Percentiles rank a stretch among this genome's conserved stretches.
These are phyloP conservation scores for Andrena bucephala DNA, from an alignment of 2,888 invertebrate species.

Conservation along the genomic window DNA sequence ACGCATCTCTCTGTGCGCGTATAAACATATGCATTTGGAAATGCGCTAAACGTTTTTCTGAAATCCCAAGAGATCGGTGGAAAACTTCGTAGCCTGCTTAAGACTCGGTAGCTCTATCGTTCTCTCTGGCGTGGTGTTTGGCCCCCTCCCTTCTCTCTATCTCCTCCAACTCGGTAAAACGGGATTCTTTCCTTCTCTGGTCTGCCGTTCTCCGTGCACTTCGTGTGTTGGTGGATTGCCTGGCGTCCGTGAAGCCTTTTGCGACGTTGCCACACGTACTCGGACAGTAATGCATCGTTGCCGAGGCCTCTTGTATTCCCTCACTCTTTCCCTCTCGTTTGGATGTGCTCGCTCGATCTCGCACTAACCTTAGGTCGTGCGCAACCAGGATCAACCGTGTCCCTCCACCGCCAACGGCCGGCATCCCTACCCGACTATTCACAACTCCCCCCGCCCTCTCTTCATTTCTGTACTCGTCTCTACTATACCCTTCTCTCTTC, in stretches of 20 bases:
- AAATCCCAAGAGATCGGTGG: conserved; percentile 76
- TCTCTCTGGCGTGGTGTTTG: conserved; percentile 50
- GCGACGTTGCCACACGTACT: conserved; percentile 75
- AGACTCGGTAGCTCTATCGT: conserved; percentile 64
- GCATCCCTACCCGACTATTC: conserved; percentile 63
- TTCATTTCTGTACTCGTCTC: conserved; percentile 59
- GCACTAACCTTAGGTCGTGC: conserved; percentile 44
- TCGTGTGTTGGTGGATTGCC: conserved; percentile 80
- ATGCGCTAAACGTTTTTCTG: conserved; percentile 67
- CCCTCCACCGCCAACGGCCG: conserved; percentile 63
- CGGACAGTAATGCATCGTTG: conserved; percentile 70
- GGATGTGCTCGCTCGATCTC: conserved; percentile 47
- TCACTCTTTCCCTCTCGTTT: conserved; percentile 53
- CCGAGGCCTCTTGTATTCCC: conserved; percentile 62
- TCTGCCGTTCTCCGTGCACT: conserved; percentile 80
- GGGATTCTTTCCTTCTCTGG: conserved; percentile 84
- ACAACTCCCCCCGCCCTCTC: conserved; percentile 42
- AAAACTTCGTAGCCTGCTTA: conserved; percentile 74
- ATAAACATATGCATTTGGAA: conserved; percentile 57
- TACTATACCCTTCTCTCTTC: conserved; percentile 57
- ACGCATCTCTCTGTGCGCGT: conserved; percentile 23
- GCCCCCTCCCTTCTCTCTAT: conserved; percentile 67
- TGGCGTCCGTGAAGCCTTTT: conserved; percentile 77
- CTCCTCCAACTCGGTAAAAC: conserved; percentile 77
- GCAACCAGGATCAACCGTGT: conserved; percentile 74